Conservation (phyloP, 1,140 invertebrate genomes). For the Magallana ariakensis region DNA sequence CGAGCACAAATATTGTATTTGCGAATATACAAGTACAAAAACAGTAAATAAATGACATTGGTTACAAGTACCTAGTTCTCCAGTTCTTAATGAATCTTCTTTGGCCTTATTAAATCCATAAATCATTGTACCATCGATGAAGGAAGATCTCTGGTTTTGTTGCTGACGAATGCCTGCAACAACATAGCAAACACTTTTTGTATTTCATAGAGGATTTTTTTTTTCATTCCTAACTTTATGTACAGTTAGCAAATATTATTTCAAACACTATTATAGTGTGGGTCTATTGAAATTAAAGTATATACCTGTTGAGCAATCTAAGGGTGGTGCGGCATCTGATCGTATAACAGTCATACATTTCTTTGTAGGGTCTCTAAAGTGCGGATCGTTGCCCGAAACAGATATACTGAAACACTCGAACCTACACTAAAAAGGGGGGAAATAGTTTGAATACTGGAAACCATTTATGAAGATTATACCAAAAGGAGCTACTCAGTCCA, state of each 20-base stretch:
- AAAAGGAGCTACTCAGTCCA: too few relatives aligned
- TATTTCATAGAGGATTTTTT: too few relatives aligned
- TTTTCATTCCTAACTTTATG: too few relatives aligned
- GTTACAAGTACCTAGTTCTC: neutral
- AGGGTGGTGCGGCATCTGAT: neutral
- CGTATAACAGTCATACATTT: conserved; percentile 1
- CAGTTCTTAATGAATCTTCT: conserved; percentile 18
- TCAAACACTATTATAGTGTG: too few relatives aligned
- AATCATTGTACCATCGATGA: conserved; percentile 36
- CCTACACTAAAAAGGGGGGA: neutral
- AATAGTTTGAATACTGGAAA: too few relatives aligned
- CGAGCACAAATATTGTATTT: too few relatives aligned
- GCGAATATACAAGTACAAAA: too few relatives aligned
- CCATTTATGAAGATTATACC: too few relatives aligned
- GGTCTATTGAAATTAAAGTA: neutral
- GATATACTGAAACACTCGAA: conserved; percentile 11
- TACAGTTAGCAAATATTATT: too few relatives aligned
- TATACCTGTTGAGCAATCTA: conserved; percentile 1
- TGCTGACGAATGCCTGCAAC: conserved; percentile 32
- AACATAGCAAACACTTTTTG: too few relatives aligned
- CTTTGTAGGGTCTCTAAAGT: neutral
- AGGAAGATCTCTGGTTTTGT: conserved; percentile 31
- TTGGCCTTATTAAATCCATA: conserved; percentile 18
- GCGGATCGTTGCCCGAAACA: neutral
- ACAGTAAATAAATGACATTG: too few relatives aligned